Evolutionary conservation across 2,797 vertebrate genomes (phyloP).

Genomic region (Benthosema pterotum): DNA sequence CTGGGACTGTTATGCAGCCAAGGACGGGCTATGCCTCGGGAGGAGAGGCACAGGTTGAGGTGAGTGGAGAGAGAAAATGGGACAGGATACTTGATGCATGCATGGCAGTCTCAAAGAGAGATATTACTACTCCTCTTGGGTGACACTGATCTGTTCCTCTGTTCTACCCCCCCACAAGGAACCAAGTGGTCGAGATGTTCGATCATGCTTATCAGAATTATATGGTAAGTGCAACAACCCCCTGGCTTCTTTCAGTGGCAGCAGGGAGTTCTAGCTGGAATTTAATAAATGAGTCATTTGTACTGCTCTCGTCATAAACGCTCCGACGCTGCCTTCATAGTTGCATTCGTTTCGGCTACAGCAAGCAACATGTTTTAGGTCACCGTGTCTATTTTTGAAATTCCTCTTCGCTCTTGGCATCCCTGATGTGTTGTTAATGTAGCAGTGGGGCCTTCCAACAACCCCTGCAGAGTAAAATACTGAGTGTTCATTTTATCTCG

Average conservation of each 20-base stretch:
- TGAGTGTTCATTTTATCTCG: too few species aligned
- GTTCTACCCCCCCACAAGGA: slow-evolving; percentile 70
- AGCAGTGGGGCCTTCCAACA: background rate
- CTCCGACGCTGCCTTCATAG: background rate
- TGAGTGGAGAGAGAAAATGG: slow-evolving; percentile 42
- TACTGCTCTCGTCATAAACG: background rate
- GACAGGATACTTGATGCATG: background rate
- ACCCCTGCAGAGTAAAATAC: too few species aligned
- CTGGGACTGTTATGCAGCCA: slow-evolving; percentile 56
- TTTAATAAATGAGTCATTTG: slow-evolving; percentile 4
- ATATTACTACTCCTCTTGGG: background rate
- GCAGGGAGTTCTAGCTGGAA: background rate
- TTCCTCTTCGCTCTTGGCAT: background rate
- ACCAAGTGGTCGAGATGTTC: slow-evolving; percentile 99
- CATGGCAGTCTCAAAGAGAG: background rate
- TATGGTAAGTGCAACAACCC: slow-evolving; percentile 89
- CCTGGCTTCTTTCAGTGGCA: background rate
- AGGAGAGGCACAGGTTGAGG: slow-evolving; percentile 80
- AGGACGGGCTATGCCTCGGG: slow-evolving; percentile 70
- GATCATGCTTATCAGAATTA: slow-evolving; percentile 98
- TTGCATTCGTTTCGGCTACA: slow-evolving; percentile 1
- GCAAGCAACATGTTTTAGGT: slow-evolving; percentile 4
- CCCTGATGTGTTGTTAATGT: background rate
- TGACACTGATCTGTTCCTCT: slow-evolving; percentile 27
- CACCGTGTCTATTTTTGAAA: slow-evolving; percentile 5